Conservation (phyloP, 2,888 invertebrate species). For the Frankliniella fusca region DNA sequence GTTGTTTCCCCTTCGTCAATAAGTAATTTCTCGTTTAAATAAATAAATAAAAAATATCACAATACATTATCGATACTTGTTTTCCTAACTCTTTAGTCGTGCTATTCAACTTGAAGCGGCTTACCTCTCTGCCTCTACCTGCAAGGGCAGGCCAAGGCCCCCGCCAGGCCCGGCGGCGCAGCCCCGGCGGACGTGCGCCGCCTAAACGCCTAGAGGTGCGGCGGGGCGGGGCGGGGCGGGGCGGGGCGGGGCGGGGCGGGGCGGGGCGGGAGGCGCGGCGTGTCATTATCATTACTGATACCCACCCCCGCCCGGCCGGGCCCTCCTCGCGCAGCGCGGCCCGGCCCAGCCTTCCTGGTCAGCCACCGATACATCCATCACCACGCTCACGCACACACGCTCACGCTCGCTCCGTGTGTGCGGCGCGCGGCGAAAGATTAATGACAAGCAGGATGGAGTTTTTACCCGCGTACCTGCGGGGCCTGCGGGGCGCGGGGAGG, state of each 20-base stretch:
- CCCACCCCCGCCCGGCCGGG: neutral
- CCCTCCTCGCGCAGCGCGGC: too few relatives aligned
- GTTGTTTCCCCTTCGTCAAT: too few relatives aligned
- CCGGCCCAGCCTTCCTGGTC: neutral
- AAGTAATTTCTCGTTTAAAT: too few relatives aligned
- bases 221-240: neutral
- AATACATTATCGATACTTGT: too few relatives aligned
- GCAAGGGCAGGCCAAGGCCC: neutral
- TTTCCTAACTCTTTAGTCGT: too few relatives aligned
- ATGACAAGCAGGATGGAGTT: neutral
- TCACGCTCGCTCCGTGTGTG: neutral
- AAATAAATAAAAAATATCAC: too few relatives aligned
- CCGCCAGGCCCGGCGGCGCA: too few relatives aligned
- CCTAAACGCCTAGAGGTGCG: neutral
- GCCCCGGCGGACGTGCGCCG: neutral
- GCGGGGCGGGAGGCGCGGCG: neutral
- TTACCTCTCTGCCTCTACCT: neutral
- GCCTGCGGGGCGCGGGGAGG: neutral
- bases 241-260: neutral
- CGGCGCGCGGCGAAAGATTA: neutral
- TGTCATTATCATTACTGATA: neutral
- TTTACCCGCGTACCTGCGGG: neutral
- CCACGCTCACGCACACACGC: neutral
- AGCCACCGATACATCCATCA: neutral
- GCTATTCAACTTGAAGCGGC: too few relatives aligned